Evolutionary conservation across 2,888 invertebrate species (phyloP), one percentile per base, ranked within the genome.

Genomic region (Onchidella celtica): DNA sequence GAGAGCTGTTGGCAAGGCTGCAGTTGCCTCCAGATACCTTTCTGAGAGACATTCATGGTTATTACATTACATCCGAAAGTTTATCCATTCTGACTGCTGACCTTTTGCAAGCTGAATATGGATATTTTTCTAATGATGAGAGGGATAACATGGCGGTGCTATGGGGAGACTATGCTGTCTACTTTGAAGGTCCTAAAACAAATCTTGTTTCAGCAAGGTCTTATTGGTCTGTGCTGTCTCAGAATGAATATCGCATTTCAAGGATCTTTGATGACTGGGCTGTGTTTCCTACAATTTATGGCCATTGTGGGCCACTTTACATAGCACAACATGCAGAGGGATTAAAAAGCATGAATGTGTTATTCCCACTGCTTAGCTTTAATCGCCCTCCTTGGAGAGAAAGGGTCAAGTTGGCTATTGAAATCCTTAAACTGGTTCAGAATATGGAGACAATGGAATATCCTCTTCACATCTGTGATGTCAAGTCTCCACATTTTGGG

Each of bases 401-500:
- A 32, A 84, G 91, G 59, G 91, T 88, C 2, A 78, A 85, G 24
- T 77, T 90, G 24, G 92, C 91, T 3, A 70, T 91, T 11, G 94
- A 95, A 93, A 95, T 96, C 32, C 91, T 96, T 85, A 95, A 96
- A 87, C 93, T 95, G 34, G 88, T 96, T 3, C 94, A 95, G 73
- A 34, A 6, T 0, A 75, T 81, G 55, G 81, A 82, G 17, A 94
- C 95, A 83, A 91, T 96, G 69, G 95, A 96, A 65, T 94, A 82
- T 86, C 95, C 95, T 0, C 94, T 96, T 82, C 94, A 95, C 88
- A 92, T 96, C 34, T 96, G 96, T 92, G 96, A 96, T 93, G 94
- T 96, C 0, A 96, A 96, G 92, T 93, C 95, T 83, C 94, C 95
- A 83, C 95, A 96, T 90, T 96, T 96, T 92, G 96, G 96, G 0